These are phyloP conservation scores for Chaetorhynchus papuensis DNA, from an alignment of 2,113 vertebrate genomes.

Conservation along the genomic window DNA sequence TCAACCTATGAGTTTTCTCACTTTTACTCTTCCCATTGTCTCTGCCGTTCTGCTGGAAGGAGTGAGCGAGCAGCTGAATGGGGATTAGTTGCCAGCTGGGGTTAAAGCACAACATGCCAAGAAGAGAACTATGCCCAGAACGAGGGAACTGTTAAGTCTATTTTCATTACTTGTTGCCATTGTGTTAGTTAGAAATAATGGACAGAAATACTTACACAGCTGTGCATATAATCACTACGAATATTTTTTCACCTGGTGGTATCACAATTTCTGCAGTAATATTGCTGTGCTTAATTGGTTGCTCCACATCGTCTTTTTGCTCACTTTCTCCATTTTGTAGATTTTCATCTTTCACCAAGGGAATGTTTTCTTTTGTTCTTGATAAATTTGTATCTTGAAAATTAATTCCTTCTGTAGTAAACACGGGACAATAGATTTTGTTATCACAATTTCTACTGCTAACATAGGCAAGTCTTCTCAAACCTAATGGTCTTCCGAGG, in stretches of 20 bases:
- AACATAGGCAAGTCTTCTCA: neutral
- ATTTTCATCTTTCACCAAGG: neutral
- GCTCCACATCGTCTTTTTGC: neutral
- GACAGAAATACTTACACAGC: conserved; percentile 63
- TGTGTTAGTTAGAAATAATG: neutral
- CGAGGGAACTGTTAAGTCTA: neutral
- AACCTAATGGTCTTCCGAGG: neutral
- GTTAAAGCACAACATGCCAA: neutral
- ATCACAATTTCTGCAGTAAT: conserved; percentile 51
- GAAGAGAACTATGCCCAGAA: neutral
- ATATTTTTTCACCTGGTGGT: conserved; percentile 72
- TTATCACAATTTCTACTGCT: neutral
- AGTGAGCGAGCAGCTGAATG: rapidly evolving
- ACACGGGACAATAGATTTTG: neutral
- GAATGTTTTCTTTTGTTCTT: neutral
- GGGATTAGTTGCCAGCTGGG: neutral
- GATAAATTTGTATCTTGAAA: neutral
- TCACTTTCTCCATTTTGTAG: neutral
- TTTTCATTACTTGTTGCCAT: neutral
- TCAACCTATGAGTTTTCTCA: neutral
- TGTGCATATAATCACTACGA: conserved; percentile 72
- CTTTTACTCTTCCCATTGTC: neutral
- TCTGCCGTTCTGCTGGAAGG: rapidly evolving
- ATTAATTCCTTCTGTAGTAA: neutral
- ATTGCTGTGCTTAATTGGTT: neutral